A percentile compares a stretch with the other conserved stretches of the same genome.
These are phyloP conservation scores for Agonopterix arenella DNA, from an alignment of 2,888 invertebrate genomes.

Conservation along the genomic window DNA sequence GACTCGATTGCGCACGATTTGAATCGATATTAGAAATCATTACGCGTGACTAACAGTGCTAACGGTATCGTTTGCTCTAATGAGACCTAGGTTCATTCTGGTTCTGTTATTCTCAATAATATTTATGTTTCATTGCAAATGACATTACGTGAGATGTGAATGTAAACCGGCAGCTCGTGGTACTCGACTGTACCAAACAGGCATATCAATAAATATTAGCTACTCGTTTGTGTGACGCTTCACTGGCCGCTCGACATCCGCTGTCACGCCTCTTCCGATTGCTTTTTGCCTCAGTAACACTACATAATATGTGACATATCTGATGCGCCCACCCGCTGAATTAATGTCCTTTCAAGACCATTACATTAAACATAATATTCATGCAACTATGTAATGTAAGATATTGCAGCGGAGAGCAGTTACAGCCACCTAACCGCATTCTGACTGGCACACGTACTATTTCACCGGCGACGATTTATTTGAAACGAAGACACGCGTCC, in stretches of 20 bases:
- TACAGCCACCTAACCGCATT: slow-evolving; percentile 53
- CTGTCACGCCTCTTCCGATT: slow-evolving; percentile 42
- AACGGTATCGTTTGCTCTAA: slow-evolving; percentile 25
- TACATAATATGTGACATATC: slow-evolving; percentile 17
- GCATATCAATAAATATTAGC: background rate
- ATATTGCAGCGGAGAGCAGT: slow-evolving; percentile 22
- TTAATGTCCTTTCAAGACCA: slow-evolving; percentile 25
- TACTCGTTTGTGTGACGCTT: slow-evolving; percentile 25
- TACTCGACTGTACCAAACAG: slow-evolving; percentile 3
- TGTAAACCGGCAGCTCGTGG: background rate
- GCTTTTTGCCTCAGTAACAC: slow-evolving; percentile 27
- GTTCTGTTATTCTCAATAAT: background rate
- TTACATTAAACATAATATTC: slow-evolving; percentile 26
- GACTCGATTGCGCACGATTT: slow-evolving; percentile 33
- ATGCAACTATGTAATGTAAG: slow-evolving; percentile 22
- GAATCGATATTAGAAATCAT: slow-evolving; percentile 44
- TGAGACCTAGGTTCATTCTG: slow-evolving; percentile 9
- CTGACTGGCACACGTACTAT: slow-evolving; percentile 43
- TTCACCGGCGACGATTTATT: slow-evolving; percentile 53
- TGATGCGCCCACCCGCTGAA: slow-evolving; percentile 25
- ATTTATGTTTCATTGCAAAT: background rate
- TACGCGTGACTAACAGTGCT: slow-evolving; percentile 33
- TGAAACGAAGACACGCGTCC: slow-evolving; percentile 50
- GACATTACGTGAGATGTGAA: background rate
- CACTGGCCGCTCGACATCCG: slow-evolving; percentile 33